phyloP scores from a whole-genome alignment of 2,797 vertebrate species.

The Megalops cyprinoides region DNA sequence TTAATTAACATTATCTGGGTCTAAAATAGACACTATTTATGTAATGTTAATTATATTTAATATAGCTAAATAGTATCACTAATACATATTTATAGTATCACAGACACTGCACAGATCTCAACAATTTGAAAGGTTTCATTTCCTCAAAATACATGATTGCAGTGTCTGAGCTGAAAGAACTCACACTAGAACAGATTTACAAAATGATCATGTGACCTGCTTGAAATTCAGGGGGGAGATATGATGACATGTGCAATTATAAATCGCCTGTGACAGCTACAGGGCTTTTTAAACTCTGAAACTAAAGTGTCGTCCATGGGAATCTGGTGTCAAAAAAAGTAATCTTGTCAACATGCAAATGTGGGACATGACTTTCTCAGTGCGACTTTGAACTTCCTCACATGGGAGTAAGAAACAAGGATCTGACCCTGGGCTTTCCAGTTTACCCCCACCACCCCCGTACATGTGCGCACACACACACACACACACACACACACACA shows the following conservation, averaged over 20 bases:
- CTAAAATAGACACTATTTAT: no score
- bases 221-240: no score
- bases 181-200: slow-evolving; percentile 42
- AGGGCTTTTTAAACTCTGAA: no score
- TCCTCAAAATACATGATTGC: slow-evolving; percentile 25
- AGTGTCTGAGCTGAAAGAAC: slow-evolving; percentile 36
- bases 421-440: slow-evolving; percentile 20
- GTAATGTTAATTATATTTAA: no score
- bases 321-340: no score
- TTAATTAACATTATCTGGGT: no score
- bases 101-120: no score
- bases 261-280: not conserved
- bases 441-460: not conserved
- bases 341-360: not conserved
- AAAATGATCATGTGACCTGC: not conserved
- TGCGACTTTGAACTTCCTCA: not conserved
- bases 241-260: not conserved
- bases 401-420: not conserved
- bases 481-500: no score
- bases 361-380: not conserved
- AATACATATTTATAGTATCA: no score
- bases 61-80: no score
- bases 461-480: no score
- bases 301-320: no score
- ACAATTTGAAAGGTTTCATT: slow-evolving; percentile 36